Conservation (phyloP, 2,888 invertebrate species). For the Drosophila meridiana region DNA sequence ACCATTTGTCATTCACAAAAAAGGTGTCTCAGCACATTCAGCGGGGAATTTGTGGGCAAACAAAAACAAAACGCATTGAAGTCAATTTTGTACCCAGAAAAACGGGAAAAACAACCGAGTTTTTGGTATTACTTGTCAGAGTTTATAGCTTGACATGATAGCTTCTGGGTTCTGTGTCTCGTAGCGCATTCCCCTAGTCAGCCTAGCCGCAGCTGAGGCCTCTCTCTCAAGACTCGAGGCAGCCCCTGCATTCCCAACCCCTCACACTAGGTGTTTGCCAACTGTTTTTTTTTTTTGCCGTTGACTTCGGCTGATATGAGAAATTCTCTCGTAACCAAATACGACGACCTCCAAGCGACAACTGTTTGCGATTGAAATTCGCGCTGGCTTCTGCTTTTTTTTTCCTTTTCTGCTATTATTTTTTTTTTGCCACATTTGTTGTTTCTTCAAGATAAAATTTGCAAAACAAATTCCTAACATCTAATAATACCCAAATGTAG, state of each 20-base stretch:
- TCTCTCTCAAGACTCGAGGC: neutral
- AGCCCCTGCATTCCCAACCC: neutral
- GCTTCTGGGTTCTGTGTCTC: too few relatives aligned
- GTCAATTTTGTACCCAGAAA: neutral
- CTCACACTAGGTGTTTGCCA: constrained; percentile 2
- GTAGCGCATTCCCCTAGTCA: constrained; percentile 4
- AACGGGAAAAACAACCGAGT: neutral
- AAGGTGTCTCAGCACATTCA: neutral
- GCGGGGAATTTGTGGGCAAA: neutral
- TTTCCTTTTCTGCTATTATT: neutral
- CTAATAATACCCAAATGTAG: constrained; percentile 2
- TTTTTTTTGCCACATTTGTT: constrained; percentile 8
- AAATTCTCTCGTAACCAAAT: constrained; percentile 58
- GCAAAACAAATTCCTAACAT: constrained; percentile 30
- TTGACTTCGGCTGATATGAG: constrained; percentile 51
- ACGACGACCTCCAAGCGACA: constrained; percentile 65
- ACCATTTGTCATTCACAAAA: neutral
- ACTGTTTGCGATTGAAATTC: constrained; percentile 71
- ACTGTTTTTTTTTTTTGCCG: constrained; percentile 15
- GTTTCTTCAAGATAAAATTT: constrained; percentile 44
- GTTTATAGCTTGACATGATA: neutral
- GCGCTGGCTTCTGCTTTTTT: constrained; percentile 30
- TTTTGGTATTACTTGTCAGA: neutral
- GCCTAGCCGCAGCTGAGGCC: neutral
- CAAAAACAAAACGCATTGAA: neutral